These are phyloP conservation scores for Thalpophila matura DNA, from an alignment of 2,888 invertebrate species.

Conservation along the genomic window DNA sequence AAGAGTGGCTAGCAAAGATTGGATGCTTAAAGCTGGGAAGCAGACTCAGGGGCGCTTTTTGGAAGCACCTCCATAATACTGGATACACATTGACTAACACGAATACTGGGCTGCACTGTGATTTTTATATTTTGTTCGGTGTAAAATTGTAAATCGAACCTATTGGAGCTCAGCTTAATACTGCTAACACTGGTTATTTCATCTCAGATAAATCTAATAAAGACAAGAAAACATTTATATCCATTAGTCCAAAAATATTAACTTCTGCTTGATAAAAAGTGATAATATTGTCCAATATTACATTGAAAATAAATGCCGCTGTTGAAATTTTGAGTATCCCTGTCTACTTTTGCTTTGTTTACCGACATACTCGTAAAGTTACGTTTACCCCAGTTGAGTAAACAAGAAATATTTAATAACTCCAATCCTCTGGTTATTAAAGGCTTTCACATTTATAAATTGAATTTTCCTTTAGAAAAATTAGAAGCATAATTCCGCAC, in stretches of 20 bases:
- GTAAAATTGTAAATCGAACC: not conserved
- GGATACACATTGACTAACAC: slow-evolving; percentile 16
- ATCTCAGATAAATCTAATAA: not conserved
- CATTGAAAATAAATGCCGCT: not conserved
- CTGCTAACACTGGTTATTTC: not conserved
- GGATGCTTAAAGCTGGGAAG: slow-evolving; percentile 45
- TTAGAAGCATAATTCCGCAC: slow-evolving; percentile 8
- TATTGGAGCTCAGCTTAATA: not conserved
- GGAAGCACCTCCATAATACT: slow-evolving; percentile 18
- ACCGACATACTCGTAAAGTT: too few relatives aligned
- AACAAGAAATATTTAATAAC: slow-evolving; percentile 3
- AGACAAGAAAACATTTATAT: not conserved
- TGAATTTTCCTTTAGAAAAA: slow-evolving; percentile 10
- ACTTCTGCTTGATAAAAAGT: not conserved
- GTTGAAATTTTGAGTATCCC: not conserved
- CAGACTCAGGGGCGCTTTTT: slow-evolving; percentile 31
- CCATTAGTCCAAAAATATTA: not conserved
- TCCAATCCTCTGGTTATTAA: slow-evolving; percentile 8
- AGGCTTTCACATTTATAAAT: slow-evolving; percentile 22
- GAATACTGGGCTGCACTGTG: not conserved
- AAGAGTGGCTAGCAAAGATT: slow-evolving; percentile 52
- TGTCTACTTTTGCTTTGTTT: not conserved
- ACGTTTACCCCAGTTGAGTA: not conserved
- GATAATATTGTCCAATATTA: not conserved
- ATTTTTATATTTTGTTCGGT: slow-evolving; percentile 16